Percentiles rank a stretch among this genome's conserved stretches.
These are phyloP conservation scores for Geophilus truncorum DNA, from an alignment of 2,888 invertebrate species.

Conservation along the genomic window DNA sequence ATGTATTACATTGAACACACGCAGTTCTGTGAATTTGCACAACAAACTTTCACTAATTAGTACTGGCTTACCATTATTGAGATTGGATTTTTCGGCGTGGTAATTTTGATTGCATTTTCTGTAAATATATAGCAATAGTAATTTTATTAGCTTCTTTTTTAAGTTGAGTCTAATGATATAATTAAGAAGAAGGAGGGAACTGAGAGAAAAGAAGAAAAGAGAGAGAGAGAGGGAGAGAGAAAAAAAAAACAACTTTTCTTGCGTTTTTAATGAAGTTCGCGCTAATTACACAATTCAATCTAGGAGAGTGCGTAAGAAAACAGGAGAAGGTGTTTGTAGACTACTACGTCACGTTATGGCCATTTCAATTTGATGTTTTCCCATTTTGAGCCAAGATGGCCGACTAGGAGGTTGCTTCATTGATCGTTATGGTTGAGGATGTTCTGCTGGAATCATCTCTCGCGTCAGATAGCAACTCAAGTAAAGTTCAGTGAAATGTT, in stretches of 20 bases:
- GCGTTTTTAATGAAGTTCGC: constrained; percentile 18
- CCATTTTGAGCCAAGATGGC: constrained; percentile 21
- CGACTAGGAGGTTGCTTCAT: constrained; percentile 12
- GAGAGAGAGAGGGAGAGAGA: background rate
- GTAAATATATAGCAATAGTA: background rate
- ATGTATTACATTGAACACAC: constrained; percentile 13
- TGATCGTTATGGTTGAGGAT: constrained; percentile 25
- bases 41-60: constrained; percentile 1
- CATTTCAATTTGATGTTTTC: constrained; percentile 23
- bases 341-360: constrained; percentile 17
- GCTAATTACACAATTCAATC: constrained; percentile 25
- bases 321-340: constrained; percentile 4
- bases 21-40: constrained; percentile 6
- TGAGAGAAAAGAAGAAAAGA: no score
- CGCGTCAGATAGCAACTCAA: constrained; percentile 28
- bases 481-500: constrained; percentile 29
- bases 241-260: background rate
- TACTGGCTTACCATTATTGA: background rate
- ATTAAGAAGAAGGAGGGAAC: background rate
- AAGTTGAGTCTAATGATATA: background rate
- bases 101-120: background rate
- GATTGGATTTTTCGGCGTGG: background rate
- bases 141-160: background rate
- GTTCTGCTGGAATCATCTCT: constrained; percentile 17
- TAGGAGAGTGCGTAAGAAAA: background rate